Percentiles rank a stretch among this genome's conserved stretches.
Evolutionary conservation across 2,888 invertebrate genomes (phyloP).

Genomic region (Nudaria mundana): DNA sequence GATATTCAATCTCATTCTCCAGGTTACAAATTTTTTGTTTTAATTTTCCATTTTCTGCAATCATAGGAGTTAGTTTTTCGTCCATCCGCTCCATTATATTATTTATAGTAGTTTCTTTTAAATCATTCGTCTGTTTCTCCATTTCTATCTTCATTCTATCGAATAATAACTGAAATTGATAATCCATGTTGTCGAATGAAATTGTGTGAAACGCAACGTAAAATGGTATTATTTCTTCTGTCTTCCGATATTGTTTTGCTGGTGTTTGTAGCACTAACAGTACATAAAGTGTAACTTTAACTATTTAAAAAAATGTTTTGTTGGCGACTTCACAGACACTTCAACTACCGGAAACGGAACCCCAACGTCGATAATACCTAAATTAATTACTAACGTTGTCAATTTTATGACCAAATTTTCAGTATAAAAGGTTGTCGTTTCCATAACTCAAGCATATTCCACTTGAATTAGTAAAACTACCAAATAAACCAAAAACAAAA

Average conservation of each 20-base stretch:
- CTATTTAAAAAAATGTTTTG: neutral
- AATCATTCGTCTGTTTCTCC: constrained; percentile 9
- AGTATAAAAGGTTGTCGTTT: no score
- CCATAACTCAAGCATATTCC: no score
- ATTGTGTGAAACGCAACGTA: constrained; percentile 7
- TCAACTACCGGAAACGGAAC: constrained; percentile 1
- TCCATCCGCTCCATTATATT: constrained; percentile 12
- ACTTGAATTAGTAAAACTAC: no score
- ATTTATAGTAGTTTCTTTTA: constrained; percentile 10
- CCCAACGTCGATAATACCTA: no score
- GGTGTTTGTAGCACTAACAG: neutral
- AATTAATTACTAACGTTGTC: no score
- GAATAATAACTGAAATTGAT: constrained; percentile 13
- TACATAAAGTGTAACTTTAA: neutral
- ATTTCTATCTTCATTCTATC: constrained; percentile 9
- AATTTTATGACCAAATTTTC: no score
- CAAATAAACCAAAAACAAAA: no score
- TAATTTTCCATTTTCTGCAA: constrained; percentile 11
- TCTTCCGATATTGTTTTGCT: neutral
- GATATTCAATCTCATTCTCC: constrained; percentile 7
- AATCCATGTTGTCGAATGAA: constrained; percentile 7
- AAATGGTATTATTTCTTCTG: neutral
- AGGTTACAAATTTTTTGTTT: constrained; percentile 9
- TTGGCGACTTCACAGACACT: constrained; percentile 19
- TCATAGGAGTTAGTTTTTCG: constrained; percentile 12